These are phyloP conservation scores for Tipula unca DNA, from an alignment of 2,888 invertebrate genomes.

Conservation along the genomic window DNA sequence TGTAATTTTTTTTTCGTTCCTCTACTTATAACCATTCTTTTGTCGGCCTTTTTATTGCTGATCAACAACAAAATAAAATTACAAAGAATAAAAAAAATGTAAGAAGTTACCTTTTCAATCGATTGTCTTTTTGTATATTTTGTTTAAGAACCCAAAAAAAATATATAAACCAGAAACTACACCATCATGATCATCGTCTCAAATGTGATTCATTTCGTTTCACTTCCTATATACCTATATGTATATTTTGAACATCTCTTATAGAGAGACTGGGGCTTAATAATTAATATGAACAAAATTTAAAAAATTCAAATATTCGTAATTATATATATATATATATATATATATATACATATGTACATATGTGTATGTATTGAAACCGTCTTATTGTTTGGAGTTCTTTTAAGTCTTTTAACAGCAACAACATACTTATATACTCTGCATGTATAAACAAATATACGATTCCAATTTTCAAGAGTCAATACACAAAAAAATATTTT, in stretches of 20 bases:
- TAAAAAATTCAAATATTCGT: background rate
- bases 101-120: slow-evolving; percentile 19
- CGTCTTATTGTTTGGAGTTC: slow-evolving; percentile 8
- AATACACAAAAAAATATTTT: slow-evolving; percentile 4
- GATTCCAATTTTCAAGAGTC: slow-evolving; percentile 9
- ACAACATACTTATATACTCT: background rate
- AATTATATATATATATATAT: too few relatives aligned
- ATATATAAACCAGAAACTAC: background rate
- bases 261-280: background rate
- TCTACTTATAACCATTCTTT: slow-evolving; percentile 16
- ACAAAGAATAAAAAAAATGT: slow-evolving; percentile 15
- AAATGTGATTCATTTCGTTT: background rate
- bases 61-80: slow-evolving; percentile 19
- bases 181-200: slow-evolving; percentile 18
- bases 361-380: slow-evolving; percentile 14
- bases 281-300: slow-evolving; percentile 8
- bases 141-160: background rate
- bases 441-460: background rate
- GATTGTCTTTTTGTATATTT: slow-evolving; percentile 15
- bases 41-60: slow-evolving; percentile 17
- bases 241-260: background rate
- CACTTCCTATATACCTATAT: background rate
- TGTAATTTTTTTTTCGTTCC: background rate
- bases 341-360: too few relatives aligned
- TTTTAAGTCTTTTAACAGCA: background rate